These are phyloP conservation scores for Acanthisitta chloris DNA, from an alignment of 2,113 vertebrate species.

Conservation along the genomic window DNA sequence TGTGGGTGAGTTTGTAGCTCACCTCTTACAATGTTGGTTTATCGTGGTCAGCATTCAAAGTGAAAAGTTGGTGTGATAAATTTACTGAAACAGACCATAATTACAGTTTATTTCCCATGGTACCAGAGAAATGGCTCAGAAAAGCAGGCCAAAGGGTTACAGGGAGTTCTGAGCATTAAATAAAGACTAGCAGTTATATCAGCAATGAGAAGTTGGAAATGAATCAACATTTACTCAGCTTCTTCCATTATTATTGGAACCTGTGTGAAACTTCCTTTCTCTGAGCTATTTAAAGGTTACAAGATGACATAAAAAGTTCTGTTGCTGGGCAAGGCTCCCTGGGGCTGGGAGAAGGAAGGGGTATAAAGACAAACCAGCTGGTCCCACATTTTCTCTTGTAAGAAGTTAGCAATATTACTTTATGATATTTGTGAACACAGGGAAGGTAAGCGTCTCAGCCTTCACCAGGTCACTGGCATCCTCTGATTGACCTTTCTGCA, in stretches of 20 bases:
- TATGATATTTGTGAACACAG: rapidly evolving
- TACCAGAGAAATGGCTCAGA: background rate
- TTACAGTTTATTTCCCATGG: background rate
- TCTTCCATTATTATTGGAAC: background rate
- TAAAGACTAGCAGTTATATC: background rate
- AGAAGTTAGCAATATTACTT: background rate
- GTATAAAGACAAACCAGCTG: background rate
- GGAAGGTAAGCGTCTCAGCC: background rate
- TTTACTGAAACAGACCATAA: background rate
- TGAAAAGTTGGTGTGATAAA: background rate
- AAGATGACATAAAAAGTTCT: background rate
- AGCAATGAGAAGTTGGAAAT: background rate
- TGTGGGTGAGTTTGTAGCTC: background rate
- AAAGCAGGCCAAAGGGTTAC: background rate
- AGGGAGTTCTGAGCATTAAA: background rate
- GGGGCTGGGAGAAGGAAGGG: background rate
- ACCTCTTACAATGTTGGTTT: background rate
- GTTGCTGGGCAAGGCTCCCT: background rate
- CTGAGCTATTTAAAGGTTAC: background rate
- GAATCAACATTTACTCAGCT: background rate
- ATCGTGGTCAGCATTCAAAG: background rate
- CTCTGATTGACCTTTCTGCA: background rate
- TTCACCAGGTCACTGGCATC: background rate
- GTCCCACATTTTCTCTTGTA: background rate
- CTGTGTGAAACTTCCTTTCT: background rate